These are phyloP conservation scores for Coturnix japonica DNA, from an alignment of 2,113 vertebrate species.

Conservation along the genomic window DNA sequence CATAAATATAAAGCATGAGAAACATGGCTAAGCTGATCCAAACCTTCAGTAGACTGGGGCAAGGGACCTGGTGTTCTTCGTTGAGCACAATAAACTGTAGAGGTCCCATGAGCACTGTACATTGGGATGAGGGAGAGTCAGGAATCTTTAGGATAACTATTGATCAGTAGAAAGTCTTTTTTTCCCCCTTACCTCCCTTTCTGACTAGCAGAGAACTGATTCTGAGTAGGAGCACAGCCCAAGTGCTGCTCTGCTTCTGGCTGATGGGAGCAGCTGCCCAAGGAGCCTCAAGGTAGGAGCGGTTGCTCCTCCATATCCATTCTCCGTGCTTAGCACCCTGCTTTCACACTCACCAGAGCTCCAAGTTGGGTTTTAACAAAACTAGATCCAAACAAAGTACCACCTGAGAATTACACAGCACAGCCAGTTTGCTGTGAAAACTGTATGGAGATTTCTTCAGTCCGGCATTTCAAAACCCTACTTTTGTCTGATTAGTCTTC, in stretches of 20 bases:
- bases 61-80: background rate
- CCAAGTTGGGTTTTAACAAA: background rate
- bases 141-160: background rate
- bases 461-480: conserved; percentile 31
- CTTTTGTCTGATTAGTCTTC: conserved; percentile 49
- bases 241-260: background rate
- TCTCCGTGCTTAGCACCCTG: background rate
- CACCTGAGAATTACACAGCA: background rate
- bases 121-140: background rate
- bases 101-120: background rate
- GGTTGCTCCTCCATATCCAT: fast-evolving
- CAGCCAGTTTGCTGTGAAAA: conserved; percentile 8
- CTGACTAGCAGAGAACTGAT: background rate
- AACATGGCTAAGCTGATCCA: background rate
- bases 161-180: background rate
- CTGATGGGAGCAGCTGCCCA: background rate
- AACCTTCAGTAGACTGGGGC: background rate
- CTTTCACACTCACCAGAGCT: background rate
- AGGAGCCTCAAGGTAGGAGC: background rate
- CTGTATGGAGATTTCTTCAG: conserved; percentile 5
- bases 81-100: background rate
- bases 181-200: background rate
- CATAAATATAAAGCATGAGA: background rate
- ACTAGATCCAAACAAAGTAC: background rate
- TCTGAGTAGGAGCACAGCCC: background rate